These are phyloP conservation scores for Neuroscelio doddi DNA, from an alignment of 2,888 invertebrate species.

Conservation along the genomic window DNA sequence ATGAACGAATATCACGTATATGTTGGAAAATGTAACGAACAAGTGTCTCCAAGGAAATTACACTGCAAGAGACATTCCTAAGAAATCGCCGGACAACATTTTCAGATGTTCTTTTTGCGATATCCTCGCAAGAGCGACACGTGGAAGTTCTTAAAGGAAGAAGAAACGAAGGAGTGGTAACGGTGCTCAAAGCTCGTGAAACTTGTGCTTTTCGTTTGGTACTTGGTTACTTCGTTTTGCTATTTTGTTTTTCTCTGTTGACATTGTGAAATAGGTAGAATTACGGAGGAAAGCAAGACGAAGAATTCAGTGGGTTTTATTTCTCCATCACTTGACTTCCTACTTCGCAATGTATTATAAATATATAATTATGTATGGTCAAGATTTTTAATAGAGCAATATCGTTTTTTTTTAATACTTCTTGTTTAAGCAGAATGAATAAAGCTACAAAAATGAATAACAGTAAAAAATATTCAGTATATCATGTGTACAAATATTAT, in stretches of 20 bases:
- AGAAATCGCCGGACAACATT: constrained; percentile 35
- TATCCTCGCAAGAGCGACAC: constrained; percentile 34
- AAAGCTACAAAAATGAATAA: no score
- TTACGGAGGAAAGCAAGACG: constrained; percentile 26
- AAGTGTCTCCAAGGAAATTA: constrained; percentile 7
- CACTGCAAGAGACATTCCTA: constrained; percentile 2
- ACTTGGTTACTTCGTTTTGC: constrained; percentile 40
- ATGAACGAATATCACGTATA: constrained; percentile 7
- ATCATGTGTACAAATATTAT: no score
- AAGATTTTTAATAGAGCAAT: no score
- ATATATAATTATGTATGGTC: constrained; percentile 6
- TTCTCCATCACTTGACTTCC: constrained; percentile 29
- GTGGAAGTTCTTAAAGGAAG: constrained; percentile 30
- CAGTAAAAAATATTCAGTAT: no score
- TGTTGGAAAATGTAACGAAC: constrained; percentile 21
- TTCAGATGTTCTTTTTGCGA: constrained; percentile 33
- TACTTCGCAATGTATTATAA: constrained; percentile 13
- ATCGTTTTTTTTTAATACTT: no score
- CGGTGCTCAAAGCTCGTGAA: constrained; percentile 25
- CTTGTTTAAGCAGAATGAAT: no score
- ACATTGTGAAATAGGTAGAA: constrained; percentile 39
- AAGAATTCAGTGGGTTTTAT: constrained; percentile 34
- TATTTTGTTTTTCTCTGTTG: constrained; percentile 38
- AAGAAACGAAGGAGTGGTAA: constrained; percentile 25
- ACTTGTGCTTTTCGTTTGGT: constrained; percentile 35